phyloP scores from a whole-genome alignment of 2,113 vertebrate species.

The Desmodus rotundus region DNA sequence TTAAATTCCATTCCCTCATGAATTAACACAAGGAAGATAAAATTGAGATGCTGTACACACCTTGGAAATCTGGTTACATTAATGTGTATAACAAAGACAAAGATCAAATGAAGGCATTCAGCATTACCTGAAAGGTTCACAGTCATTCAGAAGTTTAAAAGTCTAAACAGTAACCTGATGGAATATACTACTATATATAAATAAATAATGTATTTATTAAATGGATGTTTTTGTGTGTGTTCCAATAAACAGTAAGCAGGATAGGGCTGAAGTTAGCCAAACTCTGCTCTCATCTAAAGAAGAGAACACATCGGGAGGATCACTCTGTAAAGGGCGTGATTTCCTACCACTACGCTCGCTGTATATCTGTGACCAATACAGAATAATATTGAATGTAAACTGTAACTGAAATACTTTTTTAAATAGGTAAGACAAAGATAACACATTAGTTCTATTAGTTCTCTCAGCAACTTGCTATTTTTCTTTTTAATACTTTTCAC shows the following conservation, averaged over 20 bases:
- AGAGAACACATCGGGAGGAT: neutral
- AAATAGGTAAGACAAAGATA: neutral
- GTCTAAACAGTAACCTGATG: neutral
- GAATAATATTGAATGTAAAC: neutral
- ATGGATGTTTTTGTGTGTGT: neutral
- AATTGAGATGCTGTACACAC: neutral
- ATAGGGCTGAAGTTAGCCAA: neutral
- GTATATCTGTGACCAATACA: neutral
- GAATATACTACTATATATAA: neutral
- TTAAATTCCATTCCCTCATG: neutral
- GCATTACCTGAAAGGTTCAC: neutral
- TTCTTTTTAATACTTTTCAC: neutral
- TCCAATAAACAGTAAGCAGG: neutral
- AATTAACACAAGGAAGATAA: neutral
- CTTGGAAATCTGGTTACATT: neutral
- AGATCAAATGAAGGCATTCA: neutral
- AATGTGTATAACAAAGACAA: neutral
- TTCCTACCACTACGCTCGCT: neutral
- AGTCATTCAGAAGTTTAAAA: neutral
- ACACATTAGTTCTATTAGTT: neutral
- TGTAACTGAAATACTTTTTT: neutral
- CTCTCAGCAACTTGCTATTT: neutral
- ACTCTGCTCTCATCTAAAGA: neutral
- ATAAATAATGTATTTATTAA: neutral
- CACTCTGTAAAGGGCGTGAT: neutral